Conservation (phyloP, 2,113 vertebrate genomes). For the Otolemur garnettii region DNA sequence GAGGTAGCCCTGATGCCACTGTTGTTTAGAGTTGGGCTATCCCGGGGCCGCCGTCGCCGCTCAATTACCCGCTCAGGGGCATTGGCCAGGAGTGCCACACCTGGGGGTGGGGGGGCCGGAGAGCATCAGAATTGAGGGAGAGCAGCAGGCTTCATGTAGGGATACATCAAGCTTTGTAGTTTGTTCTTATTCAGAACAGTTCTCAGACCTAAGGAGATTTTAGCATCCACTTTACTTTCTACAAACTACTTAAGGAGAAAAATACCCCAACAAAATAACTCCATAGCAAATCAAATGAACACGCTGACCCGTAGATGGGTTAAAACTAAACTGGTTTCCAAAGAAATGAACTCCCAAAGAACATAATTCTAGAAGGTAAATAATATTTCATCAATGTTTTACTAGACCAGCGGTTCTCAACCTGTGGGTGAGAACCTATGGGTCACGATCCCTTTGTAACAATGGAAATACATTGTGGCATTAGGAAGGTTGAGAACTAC, state of each 20-base stretch:
- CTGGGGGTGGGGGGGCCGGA: conserved; percentile 82
- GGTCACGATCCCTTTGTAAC: too few relatives aligned
- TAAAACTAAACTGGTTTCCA: neutral
- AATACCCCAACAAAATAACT: neutral
- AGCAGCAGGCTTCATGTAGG: neutral
- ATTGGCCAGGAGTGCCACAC: conserved; percentile 95
- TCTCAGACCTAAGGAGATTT: neutral
- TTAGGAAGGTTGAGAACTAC: too few relatives aligned
- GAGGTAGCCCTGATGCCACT: conserved; percentile 88
- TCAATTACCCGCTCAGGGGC: conserved; percentile 94
- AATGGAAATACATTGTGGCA: too few relatives aligned
- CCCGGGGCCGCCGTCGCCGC: conserved; percentile 89
- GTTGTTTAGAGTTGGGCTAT: conserved; percentile 79
- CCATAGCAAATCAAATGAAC: neutral
- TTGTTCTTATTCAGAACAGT: neutral
- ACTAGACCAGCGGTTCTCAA: neutral
- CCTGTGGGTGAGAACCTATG: too few relatives aligned
- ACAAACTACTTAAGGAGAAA: neutral
- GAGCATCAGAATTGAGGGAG: neutral
- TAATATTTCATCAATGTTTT: accelerated
- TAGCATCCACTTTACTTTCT: neutral
- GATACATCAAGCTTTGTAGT: too few relatives aligned
- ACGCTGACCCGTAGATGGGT: neutral
- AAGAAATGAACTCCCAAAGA: neutral
- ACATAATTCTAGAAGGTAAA: neutral